Base-by-base conservation (phyloP, 2,113 vertebrate genomes). In the Otus sunia region DNA sequence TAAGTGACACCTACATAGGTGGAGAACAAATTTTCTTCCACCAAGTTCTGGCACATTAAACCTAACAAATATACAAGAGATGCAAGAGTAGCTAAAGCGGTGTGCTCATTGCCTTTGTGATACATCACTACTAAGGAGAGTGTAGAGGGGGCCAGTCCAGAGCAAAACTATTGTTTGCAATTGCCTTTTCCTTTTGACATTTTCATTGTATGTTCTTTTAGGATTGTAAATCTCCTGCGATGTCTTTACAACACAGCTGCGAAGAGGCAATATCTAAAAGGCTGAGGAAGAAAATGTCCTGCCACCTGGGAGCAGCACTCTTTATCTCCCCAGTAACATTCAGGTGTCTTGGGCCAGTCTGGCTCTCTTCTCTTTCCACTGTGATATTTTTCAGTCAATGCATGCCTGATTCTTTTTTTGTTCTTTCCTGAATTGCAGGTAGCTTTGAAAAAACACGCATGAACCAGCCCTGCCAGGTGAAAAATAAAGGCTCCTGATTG, bases 401-500 rank as follows among this genome's bases (percentile, higher is more conserved):
- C 56, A 41, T 41, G 80, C 90, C 87, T 90, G 89, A 88, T 91
- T 90, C 91, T 95, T 81, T 91, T 95, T 95, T 97, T 96, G 93
- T 96, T 96, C 96, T 90, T 96, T 88, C 84, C 96, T 94, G 92
- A 94, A 96, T 97, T 88, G 95, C 96, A 97, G 95, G 94, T 97
- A 86, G 87, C 94, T 97, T 97, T 97, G 91, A 97, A 96, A 94
- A 97, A 95, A 84, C 85, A 95, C 15, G 6, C 92, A 86, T 78
- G 96, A 97, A 73, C 94, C 87, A 94, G 87, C 80, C 92, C 95
- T 95, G 87, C 87, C 94, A 95, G 91, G 92, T 96, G 91, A 95
- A 97, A 92, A 95, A 95, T 97, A 96, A 97, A 97, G 94, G 85
- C 93, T 97, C 96, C 84, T 97, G 95, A 97, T 96, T 95, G 97